These are phyloP conservation scores for Spodoptera frugiperda DNA, from an alignment of 1,140 invertebrate genomes.

Conservation along the genomic window DNA sequence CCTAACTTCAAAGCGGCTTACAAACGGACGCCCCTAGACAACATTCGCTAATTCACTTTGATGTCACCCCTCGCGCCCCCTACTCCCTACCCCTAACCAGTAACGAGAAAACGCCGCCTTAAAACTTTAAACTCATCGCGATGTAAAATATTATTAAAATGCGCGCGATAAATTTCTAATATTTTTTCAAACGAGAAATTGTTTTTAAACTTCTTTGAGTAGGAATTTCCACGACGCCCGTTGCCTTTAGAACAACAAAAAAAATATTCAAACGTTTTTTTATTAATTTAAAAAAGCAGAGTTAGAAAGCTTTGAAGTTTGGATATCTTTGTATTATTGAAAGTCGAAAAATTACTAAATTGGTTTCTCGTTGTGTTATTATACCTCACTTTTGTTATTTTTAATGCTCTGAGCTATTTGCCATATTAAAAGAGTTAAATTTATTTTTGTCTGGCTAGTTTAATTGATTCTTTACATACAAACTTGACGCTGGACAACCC, in stretches of 20 bases:
- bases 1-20: conserved; percentile 80
- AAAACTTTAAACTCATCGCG: conserved; percentile 74
- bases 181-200: conserved; percentile 64
- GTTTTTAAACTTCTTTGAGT: conserved; percentile 61
- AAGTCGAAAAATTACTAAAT: conserved; percentile 19
- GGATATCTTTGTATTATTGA: conserved; percentile 26
- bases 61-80: conserved; percentile 63
- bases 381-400: not conserved
- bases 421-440: not conserved
- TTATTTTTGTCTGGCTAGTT: too few species aligned
- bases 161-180: conserved; percentile 70
- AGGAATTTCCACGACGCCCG: conserved; percentile 47
- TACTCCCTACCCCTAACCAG: conserved; percentile 58
- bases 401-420: not conserved
- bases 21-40: conserved; percentile 81
- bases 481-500: too few species aligned
- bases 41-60: conserved; percentile 83
- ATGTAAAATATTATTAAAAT: conserved; percentile 72
- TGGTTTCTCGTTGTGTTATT: not conserved
- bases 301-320: conserved; percentile 42
- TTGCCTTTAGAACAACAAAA: conserved; percentile 10
- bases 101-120: conserved; percentile 80
- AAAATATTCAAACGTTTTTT: conserved; percentile 17
- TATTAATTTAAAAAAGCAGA: conserved; percentile 36
- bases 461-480: too few species aligned